Evolutionary conservation across 2,888 invertebrate genomes (phyloP).

Genomic region (Chalcosyrphus nemorum): DNA sequence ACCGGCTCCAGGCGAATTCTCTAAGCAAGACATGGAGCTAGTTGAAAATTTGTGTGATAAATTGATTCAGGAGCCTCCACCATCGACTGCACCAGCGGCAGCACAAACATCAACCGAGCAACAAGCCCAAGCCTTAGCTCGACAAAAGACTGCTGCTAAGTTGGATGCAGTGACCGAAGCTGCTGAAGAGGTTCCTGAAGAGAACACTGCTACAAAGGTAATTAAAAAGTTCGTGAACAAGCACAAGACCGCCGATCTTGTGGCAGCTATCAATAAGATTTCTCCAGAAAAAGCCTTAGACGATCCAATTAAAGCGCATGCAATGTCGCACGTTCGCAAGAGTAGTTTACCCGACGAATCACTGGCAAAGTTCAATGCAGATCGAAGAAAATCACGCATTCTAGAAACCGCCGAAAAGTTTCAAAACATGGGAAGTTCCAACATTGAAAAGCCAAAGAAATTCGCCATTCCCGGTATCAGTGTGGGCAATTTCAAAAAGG

Average conservation of each 20-base stretch:
- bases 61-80: conserved; percentile 75
- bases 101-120: conserved; percentile 41
- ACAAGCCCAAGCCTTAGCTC: conserved; percentile 50
- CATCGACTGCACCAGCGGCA: conserved; percentile 2
- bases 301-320: conserved; percentile 65
- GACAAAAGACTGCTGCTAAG: conserved; percentile 76
- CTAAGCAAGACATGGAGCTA: conserved; percentile 77
- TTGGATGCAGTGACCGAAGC: conserved; percentile 76
- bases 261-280: conserved; percentile 79
- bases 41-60: conserved; percentile 80
- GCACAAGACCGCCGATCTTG: conserved; percentile 81
- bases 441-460: conserved; percentile 88
- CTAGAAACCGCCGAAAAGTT: conserved; percentile 88
- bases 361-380: conserved; percentile 82
- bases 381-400: conserved; percentile 86
- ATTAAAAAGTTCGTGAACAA: conserved; percentile 82
- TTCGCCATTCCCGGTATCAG: conserved; percentile 91
- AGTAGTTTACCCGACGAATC: conserved; percentile 81
- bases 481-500: conserved; percentile 93
- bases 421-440: conserved; percentile 83
- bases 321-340: conserved; percentile 77
- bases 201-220: conserved; percentile 81
- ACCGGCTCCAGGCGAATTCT: conserved; percentile 73
- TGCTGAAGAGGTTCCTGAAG: conserved; percentile 78
- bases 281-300: conserved; percentile 72